These are phyloP conservation scores for Lepilemur septentrionalis DNA, from an alignment of 2,797 vertebrate species.

Conservation along the genomic window DNA sequence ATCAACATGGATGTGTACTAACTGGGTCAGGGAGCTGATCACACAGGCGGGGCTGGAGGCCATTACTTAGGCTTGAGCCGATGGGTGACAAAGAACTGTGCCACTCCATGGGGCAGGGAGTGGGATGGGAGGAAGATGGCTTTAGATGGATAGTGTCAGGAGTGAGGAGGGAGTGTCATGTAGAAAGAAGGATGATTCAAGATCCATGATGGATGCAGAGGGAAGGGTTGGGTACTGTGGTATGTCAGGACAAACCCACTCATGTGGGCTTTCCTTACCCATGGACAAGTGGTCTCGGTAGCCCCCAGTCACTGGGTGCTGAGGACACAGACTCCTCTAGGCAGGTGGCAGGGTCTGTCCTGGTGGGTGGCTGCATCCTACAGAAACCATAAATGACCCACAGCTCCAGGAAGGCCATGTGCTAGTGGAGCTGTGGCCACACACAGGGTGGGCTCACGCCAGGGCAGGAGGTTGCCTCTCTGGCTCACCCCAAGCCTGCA, in stretches of 20 bases:
- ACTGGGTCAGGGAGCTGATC: not conserved
- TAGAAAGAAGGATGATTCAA: not conserved
- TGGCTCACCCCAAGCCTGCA: constrained; percentile 40
- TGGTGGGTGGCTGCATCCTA: not conserved
- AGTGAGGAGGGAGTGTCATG: not conserved
- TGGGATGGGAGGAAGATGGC: not conserved
- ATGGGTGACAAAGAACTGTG: not conserved
- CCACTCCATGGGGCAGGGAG: not conserved
- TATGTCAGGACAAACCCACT: not conserved
- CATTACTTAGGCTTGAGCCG: not conserved
- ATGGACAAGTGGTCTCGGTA: not conserved
- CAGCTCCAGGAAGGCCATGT: not conserved
- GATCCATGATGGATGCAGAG: not conserved
- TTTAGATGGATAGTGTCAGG: not conserved
- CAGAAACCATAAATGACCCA: not conserved
- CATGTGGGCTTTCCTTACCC: not conserved
- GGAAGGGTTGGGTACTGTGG: not conserved
- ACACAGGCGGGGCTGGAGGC: not conserved
- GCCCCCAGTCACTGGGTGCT: not conserved
- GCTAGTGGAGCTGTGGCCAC: constrained; percentile 10
- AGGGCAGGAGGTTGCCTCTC: constrained; percentile 19
- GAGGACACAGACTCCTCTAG: not conserved
- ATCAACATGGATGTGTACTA: not conserved
- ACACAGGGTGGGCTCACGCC: constrained; percentile 33
- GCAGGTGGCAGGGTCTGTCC: not conserved